phyloP scores from a whole-genome alignment of 2,888 invertebrate genomes.

The Microdon myrmicae region DNA sequence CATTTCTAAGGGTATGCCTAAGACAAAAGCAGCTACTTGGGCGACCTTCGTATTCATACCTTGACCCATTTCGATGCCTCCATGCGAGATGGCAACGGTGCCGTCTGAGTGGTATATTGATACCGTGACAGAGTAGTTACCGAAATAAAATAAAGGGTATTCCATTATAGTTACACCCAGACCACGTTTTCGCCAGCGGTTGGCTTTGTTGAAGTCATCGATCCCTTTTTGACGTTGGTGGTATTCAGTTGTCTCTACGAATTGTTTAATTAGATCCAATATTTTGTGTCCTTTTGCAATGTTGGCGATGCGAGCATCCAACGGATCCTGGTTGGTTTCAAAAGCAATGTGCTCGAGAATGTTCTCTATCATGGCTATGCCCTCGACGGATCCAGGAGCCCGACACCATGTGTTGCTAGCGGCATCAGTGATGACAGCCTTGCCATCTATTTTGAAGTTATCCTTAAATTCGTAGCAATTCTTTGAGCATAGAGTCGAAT shows the following conservation, averaged over 20 bases:
- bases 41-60: constrained; percentile 77
- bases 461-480: constrained; percentile 74
- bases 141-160: constrained; percentile 70
- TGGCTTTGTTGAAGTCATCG: constrained; percentile 73
- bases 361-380: constrained; percentile 71
- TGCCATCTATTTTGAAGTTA: constrained; percentile 76
- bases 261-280: constrained; percentile 68
- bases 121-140: constrained; percentile 72
- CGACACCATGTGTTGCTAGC: constrained; percentile 78
- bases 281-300: constrained; percentile 65
- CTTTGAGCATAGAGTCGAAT: constrained; percentile 60
- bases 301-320: constrained; percentile 71
- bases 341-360: constrained; percentile 76
- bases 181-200: constrained; percentile 85
- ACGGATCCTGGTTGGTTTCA: constrained; percentile 70
- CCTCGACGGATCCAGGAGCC: constrained; percentile 73
- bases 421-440: constrained; percentile 74
- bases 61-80: constrained; percentile 83
- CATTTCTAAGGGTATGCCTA: constrained; percentile 76
- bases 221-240: constrained; percentile 70
- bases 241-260: constrained; percentile 70
- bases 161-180: constrained; percentile 76
- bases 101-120: constrained; percentile 78
- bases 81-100: constrained; percentile 76
- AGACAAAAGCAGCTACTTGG: constrained; percentile 78